Evolutionary conservation across 1,140 invertebrate genomes (phyloP).

Genomic region (Nasonia longicornis): DNA sequence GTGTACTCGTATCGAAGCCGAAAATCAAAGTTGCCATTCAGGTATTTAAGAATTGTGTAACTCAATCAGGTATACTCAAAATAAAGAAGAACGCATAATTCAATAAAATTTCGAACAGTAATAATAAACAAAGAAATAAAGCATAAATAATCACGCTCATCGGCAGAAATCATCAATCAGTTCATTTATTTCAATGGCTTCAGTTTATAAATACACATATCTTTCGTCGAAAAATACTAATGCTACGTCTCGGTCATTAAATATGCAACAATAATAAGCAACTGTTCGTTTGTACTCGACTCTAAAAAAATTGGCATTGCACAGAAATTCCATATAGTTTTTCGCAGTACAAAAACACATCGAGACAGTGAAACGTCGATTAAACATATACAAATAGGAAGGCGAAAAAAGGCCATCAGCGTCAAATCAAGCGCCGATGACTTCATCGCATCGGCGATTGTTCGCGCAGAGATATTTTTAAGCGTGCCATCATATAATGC

Average conservation of each 20-base stretch:
- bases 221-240: too few relatives aligned
- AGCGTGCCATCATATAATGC: conserved; percentile 27
- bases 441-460: conserved; percentile 9
- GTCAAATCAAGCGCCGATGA: conserved; percentile 26
- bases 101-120: too few relatives aligned
- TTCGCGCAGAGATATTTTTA: conserved; percentile 20
- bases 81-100: too few relatives aligned
- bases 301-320: neutral
- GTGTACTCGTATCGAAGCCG: neutral
- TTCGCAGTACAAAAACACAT: neutral
- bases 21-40: neutral
- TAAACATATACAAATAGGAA: neutral
- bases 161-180: too few relatives aligned
- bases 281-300: neutral
- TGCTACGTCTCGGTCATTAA: neutral
- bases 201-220: too few relatives aligned
- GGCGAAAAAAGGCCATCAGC: conserved; percentile 1
- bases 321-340: neutral
- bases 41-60: neutral
- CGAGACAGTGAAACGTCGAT: neutral
- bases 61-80: neutral
- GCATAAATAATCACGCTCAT: too few relatives aligned
- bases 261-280: neutral
- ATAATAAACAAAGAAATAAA: too few relatives aligned
- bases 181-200: too few relatives aligned